Percentiles rank a stretch among this genome's conserved stretches.
Evolutionary conservation across 2,888 invertebrate genomes (phyloP).

Genomic region (Crossocerus cetratus): DNA sequence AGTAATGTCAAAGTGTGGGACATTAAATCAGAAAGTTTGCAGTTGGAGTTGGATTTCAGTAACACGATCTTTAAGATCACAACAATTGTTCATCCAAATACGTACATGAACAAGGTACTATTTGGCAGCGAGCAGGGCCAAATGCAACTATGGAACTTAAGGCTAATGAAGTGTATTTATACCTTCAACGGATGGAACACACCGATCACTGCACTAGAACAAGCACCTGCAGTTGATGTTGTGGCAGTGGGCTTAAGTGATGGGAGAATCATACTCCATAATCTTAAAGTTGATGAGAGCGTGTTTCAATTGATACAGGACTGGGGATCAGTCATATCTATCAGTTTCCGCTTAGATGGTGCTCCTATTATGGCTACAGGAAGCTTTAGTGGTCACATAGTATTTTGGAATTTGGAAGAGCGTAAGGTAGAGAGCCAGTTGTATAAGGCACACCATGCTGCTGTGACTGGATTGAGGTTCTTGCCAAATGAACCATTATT

Average conservation of each 20-base stretch:
- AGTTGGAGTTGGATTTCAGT: constrained; percentile 84
- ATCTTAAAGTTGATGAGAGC: constrained; percentile 90
- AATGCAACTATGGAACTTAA: constrained; percentile 94
- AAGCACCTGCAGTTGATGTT: constrained; percentile 95
- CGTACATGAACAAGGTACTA: constrained; percentile 96
- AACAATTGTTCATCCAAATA: constrained; percentile 92
- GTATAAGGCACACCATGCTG: constrained; percentile 85
- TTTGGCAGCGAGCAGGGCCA: constrained; percentile 91
- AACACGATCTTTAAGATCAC: constrained; percentile 86
- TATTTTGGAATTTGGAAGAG: constrained; percentile 95
- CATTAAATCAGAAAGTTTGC: constrained; percentile 85
- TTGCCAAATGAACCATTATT: constrained; percentile 93
- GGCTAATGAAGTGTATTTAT: constrained; percentile 85
- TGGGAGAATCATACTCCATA: constrained; percentile 91
- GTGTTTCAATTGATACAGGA: constrained; percentile 93
- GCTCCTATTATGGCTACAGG: constrained; percentile 92
- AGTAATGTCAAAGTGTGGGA: constrained; percentile 91
- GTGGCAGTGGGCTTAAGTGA: constrained; percentile 90
- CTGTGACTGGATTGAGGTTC: constrained; percentile 89
- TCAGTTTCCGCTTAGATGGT: constrained; percentile 93
- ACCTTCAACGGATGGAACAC: constrained; percentile 87
- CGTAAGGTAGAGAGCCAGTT: constrained; percentile 88
- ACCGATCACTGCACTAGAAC: constrained; percentile 86
- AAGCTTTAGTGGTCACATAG: constrained; percentile 89
- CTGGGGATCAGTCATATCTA: constrained; percentile 91